phyloP scores from a whole-genome alignment of 1,140 invertebrate genomes.

The Meteorus sp. region DNA sequence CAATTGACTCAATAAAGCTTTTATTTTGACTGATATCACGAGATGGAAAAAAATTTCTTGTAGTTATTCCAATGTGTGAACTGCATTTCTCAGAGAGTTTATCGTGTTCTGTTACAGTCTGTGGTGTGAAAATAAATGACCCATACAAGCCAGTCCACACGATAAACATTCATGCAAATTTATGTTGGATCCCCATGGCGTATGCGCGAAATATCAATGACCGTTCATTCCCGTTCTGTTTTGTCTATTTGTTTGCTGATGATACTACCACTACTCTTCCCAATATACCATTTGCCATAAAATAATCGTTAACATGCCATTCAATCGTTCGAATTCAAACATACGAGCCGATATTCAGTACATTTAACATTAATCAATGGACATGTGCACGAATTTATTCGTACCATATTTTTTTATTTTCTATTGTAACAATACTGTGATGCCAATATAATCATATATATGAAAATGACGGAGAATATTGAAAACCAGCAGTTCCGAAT shows the following conservation, averaged over 20 bases:
- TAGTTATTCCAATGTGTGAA: no score
- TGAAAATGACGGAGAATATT: no score
- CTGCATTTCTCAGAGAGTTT: background rate
- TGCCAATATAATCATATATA: background rate
- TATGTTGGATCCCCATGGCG: constrained; percentile 17
- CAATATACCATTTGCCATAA: constrained; percentile 28
- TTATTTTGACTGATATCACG: no score
- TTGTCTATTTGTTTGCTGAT: constrained; percentile 23
- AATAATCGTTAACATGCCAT: constrained; percentile 35
- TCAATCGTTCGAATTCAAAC: constrained; percentile 19
- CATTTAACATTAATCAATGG: constrained; percentile 22
- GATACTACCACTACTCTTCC: background rate
- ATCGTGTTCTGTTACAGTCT: background rate
- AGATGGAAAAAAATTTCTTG: no score
- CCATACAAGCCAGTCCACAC: background rate
- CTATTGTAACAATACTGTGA: constrained; percentile 13
- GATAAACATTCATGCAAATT: constrained; percentile 21
- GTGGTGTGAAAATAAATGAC: background rate
- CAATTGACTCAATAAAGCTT: no score
- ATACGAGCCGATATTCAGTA: constrained; percentile 23
- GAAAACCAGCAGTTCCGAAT: no score
- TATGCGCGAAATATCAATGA: constrained; percentile 30
- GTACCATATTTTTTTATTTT: constrained; percentile 10
- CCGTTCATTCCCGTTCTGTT: constrained; percentile 26
- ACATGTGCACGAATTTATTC: constrained; percentile 20